Percentiles rank a stretch among this genome's conserved stretches.
Conservation (phyloP, 2,888 invertebrate species). For the Platypus cylindrus region DNA sequence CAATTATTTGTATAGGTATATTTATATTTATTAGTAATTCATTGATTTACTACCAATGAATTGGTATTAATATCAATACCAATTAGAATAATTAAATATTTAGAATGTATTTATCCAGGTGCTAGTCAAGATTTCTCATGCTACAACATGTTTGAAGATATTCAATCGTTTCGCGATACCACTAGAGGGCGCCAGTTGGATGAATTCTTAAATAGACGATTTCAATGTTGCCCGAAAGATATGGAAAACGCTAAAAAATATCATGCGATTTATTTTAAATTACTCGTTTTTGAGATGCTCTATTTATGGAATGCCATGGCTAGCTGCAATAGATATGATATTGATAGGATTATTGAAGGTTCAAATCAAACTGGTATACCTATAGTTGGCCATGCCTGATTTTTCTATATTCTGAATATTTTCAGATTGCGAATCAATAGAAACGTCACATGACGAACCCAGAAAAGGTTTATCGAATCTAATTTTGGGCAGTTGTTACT, state of each 20-base stretch:
- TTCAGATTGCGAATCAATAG: constrained; percentile 28
- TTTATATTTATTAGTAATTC: constrained; percentile 1
- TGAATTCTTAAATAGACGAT: constrained; percentile 27
- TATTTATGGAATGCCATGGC: constrained; percentile 57
- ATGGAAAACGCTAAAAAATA: constrained; percentile 21
- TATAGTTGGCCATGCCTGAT: neutral
- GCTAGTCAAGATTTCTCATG: constrained; percentile 15
- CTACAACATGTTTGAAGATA: constrained; percentile 24
- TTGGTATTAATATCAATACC: constrained; percentile 30
- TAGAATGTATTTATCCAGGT: constrained; percentile 14
- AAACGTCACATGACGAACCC: constrained; percentile 34
- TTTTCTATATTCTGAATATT: constrained; percentile 9
- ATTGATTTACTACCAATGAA: constrained; percentile 2
- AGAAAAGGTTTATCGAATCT: constrained; percentile 42
- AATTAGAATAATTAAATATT: neutral
- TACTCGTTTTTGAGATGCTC: constrained; percentile 50
- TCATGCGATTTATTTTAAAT: constrained; percentile 37
- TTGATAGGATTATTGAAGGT: constrained; percentile 36
- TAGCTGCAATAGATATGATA: constrained; percentile 36
- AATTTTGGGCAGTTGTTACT: constrained; percentile 39
- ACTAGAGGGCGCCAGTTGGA: constrained; percentile 31
- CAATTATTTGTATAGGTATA: constrained; percentile 34
- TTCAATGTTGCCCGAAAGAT: constrained; percentile 24
- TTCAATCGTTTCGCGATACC: constrained; percentile 11
- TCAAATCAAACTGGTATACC: no score